Evolutionary conservation across 2,113 vertebrate species (phyloP).

Genomic region (Leucopsar rothschildi): DNA sequence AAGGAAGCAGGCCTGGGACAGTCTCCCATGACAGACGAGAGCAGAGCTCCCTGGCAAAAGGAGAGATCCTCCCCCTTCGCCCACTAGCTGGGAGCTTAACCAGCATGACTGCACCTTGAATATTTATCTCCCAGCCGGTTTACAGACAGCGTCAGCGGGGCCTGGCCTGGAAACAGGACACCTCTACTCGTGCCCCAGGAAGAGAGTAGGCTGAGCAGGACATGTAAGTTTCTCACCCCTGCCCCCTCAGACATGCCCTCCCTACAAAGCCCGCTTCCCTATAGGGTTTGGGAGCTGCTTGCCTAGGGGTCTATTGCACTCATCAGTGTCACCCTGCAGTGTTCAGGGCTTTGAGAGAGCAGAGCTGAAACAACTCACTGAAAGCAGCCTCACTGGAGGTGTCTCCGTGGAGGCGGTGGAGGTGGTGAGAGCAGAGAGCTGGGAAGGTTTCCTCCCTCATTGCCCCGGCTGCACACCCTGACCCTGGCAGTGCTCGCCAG

Average conservation of each 20-base stretch:
- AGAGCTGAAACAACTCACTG: background rate
- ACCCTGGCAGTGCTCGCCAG: background rate
- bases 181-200: background rate
- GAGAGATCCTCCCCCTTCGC: background rate
- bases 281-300: background rate
- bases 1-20: slow-evolving; percentile 11
- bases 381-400: background rate
- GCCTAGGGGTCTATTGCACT: background rate
- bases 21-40: background rate
- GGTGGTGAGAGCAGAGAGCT: background rate
- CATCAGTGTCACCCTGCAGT: background rate
- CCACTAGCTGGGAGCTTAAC: background rate
- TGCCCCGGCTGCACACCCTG: fast-evolving
- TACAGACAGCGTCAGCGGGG: slow-evolving; percentile 20
- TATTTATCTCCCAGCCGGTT: background rate
- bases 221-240: background rate
- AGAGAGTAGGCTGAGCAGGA: background rate
- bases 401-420: fast-evolving
- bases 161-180: slow-evolving; percentile 28
- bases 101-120: background rate
- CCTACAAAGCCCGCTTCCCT: background rate
- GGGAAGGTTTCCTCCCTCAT: background rate
- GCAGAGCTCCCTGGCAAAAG: background rate
- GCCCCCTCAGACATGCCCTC: background rate
- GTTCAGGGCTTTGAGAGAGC: background rate